Evolutionary conservation across 2,888 invertebrate genomes (phyloP), one percentile per base, ranked within the genome.

Genomic region (Caenorhabditis sp.): DNA sequence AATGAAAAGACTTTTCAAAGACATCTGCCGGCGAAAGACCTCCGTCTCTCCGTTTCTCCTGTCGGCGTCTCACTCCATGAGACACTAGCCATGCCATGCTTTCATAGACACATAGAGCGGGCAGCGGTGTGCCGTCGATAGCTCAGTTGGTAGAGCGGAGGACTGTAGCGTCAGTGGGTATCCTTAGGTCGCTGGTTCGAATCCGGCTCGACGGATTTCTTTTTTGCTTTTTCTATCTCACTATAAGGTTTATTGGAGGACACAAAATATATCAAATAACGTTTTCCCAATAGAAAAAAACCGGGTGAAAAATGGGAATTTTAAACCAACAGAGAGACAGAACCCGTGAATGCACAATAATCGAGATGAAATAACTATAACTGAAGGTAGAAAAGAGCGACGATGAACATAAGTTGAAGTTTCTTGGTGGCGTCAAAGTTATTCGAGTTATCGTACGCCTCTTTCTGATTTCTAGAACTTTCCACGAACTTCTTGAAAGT

Each of bases 151-250:
- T 87, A 87, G 87, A 87, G 85, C 87, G 84, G 87, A 84, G 84
- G 85, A 87, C 85, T 87, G 85, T 87, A 87, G 84, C 69, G 82
- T 79, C 61, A 63, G 81, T 77, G 76, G 86, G 31, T 85, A 87
- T 87, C 85, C 85, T 86, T 87, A 87, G 86, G 86, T 85, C 87
- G 82, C 86, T 87, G 86, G 86, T 87, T 87, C 87, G 86, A 86
- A 86, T 87, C 87, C 87, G 86, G 86, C 85, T 87, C 84, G 82
- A 84, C 84, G 86, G 86, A 86, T 58, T 68, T 74, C 68, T 81
- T 81, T 81, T 81, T 81, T 8, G 6, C 35, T 58, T 68, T 75
- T 44, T 44, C 2, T 44, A 31, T 6, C n/a, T 12, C 16, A 44
- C 0, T 44, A 14, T 5, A n/a, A n/a, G n/a, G 8, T 47, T 47